Conservation (phyloP, 2,797 vertebrate species). For the Dromococcyx pavoninus region DNA sequence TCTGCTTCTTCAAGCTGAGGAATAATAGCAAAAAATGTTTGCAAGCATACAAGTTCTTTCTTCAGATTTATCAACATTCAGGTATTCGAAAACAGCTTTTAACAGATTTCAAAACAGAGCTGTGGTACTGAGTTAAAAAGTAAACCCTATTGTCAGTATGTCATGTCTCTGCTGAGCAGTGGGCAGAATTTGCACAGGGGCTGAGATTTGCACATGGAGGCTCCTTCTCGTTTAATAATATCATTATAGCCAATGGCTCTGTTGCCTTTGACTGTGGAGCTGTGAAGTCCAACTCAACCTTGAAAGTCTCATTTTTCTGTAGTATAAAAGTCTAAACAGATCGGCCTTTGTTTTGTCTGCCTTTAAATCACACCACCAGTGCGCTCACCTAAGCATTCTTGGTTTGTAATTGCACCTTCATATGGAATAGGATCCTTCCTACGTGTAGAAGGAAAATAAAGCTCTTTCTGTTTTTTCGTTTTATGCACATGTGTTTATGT, state of each 20-base stretch:
- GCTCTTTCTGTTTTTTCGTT: not conserved
- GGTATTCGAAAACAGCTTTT: not conserved
- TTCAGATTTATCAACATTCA: not conserved
- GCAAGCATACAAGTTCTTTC: not conserved
- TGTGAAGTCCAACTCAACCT: not conserved
- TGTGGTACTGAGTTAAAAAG: not conserved
- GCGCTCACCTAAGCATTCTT: not conserved
- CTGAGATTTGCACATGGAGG: not conserved
- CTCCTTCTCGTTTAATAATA: not conserved
- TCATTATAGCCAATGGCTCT: not conserved
- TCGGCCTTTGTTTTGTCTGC: slow-evolving; percentile 27
- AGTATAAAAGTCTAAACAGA: not conserved
- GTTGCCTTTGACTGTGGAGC: not conserved
- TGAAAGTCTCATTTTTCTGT: not conserved
- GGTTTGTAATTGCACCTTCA: not conserved
- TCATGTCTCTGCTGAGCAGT: not conserved
- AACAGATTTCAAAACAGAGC: not conserved
- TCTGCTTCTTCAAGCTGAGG: not conserved
- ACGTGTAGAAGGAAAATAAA: not conserved
- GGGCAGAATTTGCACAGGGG: not conserved
- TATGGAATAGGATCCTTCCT: not conserved
- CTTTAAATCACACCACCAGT: not conserved
- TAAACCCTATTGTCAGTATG: not conserved
- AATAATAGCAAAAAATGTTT: not conserved
- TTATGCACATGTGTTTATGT: not conserved